phyloP scores from a whole-genome alignment of 2,888 invertebrate species.

The Aphelenchoides bicaudatus region DNA sequence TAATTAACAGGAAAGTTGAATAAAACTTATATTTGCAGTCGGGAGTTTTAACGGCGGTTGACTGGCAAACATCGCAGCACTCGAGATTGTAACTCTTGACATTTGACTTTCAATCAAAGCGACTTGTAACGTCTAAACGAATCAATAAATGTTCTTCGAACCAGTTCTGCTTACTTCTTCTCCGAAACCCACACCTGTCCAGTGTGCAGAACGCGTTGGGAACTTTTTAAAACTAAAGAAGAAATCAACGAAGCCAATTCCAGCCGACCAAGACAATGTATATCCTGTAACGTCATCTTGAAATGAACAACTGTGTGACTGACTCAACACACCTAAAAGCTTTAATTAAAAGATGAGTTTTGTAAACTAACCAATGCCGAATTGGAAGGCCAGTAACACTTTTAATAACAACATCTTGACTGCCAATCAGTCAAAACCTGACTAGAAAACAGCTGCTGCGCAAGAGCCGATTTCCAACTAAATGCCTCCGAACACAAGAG shows the following conservation, averaged over 20 bases:
- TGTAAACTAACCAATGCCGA: too few species aligned
- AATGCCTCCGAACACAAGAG: too few species aligned
- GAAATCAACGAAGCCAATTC: constrained; percentile 19
- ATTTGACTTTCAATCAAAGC: constrained; percentile 16
- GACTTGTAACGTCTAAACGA: background rate
- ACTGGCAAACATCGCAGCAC: constrained; percentile 4
- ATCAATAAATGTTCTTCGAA: background rate
- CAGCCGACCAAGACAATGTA: constrained; percentile 10
- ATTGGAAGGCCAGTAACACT: too few species aligned
- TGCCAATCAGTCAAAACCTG: too few species aligned
- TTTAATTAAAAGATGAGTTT: background rate
- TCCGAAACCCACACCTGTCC: constrained; percentile 22
- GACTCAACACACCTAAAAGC: background rate
- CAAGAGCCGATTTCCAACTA: too few species aligned
- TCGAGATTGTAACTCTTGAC: constrained; percentile 1
- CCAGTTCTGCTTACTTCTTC: background rate
- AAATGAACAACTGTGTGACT: constrained; percentile 16
- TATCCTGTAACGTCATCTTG: constrained; percentile 8
- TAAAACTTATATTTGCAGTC: too few species aligned
- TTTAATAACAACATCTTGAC: too few species aligned
- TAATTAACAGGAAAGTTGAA: too few species aligned
- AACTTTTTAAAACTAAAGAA: constrained; percentile 19
- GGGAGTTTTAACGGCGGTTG: constrained; percentile 15
- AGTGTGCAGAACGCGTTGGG: constrained; percentile 11
- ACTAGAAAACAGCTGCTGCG: too few species aligned